phyloP scores from a whole-genome alignment of 1,140 invertebrate species.

The Drosophila kikkawai region DNA sequence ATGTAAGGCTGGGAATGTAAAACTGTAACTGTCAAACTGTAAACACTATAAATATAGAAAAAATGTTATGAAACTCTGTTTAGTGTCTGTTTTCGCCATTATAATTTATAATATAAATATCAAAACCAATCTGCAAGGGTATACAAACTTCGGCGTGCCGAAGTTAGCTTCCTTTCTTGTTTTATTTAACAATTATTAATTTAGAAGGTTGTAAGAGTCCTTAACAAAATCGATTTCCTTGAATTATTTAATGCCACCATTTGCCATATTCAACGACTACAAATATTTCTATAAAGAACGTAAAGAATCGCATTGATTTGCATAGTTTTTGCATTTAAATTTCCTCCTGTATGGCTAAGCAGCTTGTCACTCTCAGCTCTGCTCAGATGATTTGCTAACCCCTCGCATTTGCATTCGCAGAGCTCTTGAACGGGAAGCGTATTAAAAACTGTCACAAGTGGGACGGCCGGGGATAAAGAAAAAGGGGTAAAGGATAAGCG shows the following conservation, averaged over 20 bases:
- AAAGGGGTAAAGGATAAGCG: slow-evolving; percentile 12
- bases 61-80: too few species aligned
- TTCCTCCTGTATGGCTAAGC: not conserved
- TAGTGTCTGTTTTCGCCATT: too few species aligned
- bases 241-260: not conserved
- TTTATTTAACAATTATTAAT: not conserved
- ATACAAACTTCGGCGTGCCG: too few species aligned
- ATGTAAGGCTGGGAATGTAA: too few species aligned
- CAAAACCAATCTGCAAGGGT: too few species aligned
- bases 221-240: not conserved
- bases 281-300: not conserved
- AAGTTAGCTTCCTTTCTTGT: too few species aligned
- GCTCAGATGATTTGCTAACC: slow-evolving; percentile 35
- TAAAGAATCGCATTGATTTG: slow-evolving; percentile 9
- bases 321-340: slow-evolving; percentile 22
- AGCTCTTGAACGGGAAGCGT: slow-evolving; percentile 54
- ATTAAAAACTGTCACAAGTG: slow-evolving; percentile 66
- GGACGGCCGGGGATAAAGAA: not conserved
- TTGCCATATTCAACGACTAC: too few species aligned
- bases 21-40: too few species aligned
- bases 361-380: slow-evolving; percentile 25
- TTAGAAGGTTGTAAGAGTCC: too few species aligned
- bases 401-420: slow-evolving; percentile 39
- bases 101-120: too few species aligned
- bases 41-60: too few species aligned